Evolutionary conservation across 2,888 invertebrate species (phyloP).

Genomic region (Pseudococcus longispinus): DNA sequence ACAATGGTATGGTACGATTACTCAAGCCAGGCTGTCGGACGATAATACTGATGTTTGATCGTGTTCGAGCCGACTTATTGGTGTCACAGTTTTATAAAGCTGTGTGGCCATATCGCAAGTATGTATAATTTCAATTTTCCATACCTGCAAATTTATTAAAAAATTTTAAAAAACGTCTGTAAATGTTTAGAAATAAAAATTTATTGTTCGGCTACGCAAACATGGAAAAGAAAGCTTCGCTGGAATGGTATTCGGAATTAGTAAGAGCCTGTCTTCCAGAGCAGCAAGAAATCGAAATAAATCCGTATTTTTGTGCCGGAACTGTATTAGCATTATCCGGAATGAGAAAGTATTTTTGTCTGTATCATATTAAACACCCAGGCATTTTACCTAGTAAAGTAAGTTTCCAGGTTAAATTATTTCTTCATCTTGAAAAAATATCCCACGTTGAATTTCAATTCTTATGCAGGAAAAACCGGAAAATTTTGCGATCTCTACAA

Average conservation of each 20-base stretch:
- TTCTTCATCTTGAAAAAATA: not conserved
- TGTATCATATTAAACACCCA: constrained; percentile 96
- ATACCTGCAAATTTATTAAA: not conserved
- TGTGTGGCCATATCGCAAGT: constrained; percentile 96
- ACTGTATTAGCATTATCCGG: constrained; percentile 96
- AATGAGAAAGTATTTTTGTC: constrained; percentile 96
- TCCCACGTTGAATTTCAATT: not conserved
- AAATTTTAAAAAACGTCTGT: not conserved
- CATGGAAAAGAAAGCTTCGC: constrained; percentile 82
- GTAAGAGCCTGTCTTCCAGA: constrained; percentile 86
- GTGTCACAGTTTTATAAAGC: constrained; percentile 90
- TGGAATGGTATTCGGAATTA: constrained; percentile 89
- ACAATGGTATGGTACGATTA: constrained; percentile 89
- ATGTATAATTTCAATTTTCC: constrained; percentile 62
- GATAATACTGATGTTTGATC: constrained; percentile 87
- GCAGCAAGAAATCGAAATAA: constrained; percentile 83
- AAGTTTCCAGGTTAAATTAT: not conserved
- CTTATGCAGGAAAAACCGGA: constrained; percentile 55
- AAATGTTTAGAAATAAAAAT: constrained; percentile 83
- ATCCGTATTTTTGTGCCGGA: constrained; percentile 95
- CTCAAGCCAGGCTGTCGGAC: constrained; percentile 95
- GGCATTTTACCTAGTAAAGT: constrained; percentile 67
- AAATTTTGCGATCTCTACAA: constrained; percentile 64
- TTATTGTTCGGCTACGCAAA: constrained; percentile 92
- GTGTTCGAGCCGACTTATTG: constrained; percentile 83